Evolutionary conservation across 2,888 invertebrate species (phyloP).

Genomic region (Catocala nupta): DNA sequence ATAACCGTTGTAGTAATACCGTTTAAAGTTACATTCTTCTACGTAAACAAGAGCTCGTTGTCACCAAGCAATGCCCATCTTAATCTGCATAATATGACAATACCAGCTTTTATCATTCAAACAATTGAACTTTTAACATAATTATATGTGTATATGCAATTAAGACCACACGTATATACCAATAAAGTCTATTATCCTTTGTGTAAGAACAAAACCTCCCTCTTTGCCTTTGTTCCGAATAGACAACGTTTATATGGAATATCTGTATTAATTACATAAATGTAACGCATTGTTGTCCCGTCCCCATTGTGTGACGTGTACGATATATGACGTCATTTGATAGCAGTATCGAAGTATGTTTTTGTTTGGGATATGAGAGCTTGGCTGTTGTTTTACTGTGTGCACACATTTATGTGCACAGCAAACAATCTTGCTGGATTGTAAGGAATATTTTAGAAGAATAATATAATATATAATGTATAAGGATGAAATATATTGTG

Average conservation of each 20-base stretch:
- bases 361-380: neutral
- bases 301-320: conserved; percentile 29
- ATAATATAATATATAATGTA: too few relatives aligned
- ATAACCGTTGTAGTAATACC: too few relatives aligned
- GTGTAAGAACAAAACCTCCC: conserved; percentile 27
- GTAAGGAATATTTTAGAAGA: too few relatives aligned
- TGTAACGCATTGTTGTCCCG: conserved; percentile 33
- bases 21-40: neutral
- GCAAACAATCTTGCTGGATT: too few relatives aligned
- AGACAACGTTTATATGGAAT: conserved; percentile 25
- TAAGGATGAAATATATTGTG: too few relatives aligned
- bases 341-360: neutral
- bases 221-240: conserved; percentile 32
- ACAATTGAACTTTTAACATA: conserved; percentile 36
- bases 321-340: conserved; percentile 18
- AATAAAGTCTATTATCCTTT: conserved; percentile 43
- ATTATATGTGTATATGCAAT: conserved; percentile 2
- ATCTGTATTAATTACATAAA: conserved; percentile 43
- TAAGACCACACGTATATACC: conserved; percentile 16
- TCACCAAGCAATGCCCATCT: neutral
- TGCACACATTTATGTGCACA: neutral
- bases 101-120: conserved; percentile 20
- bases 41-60: too few relatives aligned
- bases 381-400: neutral
- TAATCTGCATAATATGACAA: conserved; percentile 15